Base-by-base conservation (phyloP, 2,113 vertebrate species). In the Zosterops borbonicus region DNA sequence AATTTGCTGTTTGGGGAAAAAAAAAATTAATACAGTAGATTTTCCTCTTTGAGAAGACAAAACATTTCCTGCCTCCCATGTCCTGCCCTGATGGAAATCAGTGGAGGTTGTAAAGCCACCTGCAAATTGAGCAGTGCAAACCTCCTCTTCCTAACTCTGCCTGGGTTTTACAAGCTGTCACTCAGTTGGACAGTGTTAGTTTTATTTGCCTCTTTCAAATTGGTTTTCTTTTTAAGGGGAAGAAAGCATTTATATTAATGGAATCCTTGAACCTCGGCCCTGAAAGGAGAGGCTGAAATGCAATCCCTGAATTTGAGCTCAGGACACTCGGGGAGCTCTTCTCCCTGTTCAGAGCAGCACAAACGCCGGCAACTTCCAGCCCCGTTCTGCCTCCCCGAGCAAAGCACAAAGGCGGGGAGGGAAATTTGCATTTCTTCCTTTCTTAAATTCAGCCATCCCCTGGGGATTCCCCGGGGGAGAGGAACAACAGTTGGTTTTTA, bases 201-300 rank as follows among this genome's bases (percentile, higher is more conserved):
- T 97, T 95, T 95, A 97, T 97, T 95, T 92, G 95, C 83, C 92
- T 89, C 92, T 92, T 91, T 44, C 92, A 94, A 94, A 94, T 94
- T 94, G 94, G 65, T 97, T 97, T 95, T 71, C 87, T 96, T 94
- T 94, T 97, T 91, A 95, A 92, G 1, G 0, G 81, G 87, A 71
- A 94, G 91, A 49, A 94, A 91, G 83, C 89, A 75, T 96, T 96
- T 95, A 63, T 84, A 78, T 89, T 95, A 94, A 95, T 95, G 91
- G 92, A 29, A 86, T 47, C 69, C 47, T 80, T 14, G 79, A 88
- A 71, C 31, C 75, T 64, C 41, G 35, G 83, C 86, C 76, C 73
- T 77, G 94, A 59, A 46, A 83, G 76, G 64, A 59, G 73, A 74
- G 39, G 86, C 94, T 95, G 95, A 94, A 93, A 93, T 4, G 59